Conservation (phyloP, 2,797 vertebrate genomes). For the Malacoraja senta region DNA sequence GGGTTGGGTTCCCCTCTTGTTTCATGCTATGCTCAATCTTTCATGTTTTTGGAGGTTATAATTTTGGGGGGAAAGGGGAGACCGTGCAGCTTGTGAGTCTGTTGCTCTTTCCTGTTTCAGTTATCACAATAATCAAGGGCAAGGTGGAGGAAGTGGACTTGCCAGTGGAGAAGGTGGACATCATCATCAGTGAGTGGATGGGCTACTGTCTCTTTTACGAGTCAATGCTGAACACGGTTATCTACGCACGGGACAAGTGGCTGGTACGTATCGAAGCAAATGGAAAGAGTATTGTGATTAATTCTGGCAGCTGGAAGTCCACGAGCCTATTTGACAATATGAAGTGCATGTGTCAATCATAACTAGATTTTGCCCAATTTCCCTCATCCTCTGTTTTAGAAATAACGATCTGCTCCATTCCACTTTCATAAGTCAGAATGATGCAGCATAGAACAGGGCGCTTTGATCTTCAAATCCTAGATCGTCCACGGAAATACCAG, state of each 20-base stretch:
- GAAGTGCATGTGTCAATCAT: neutral
- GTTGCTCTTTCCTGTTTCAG: slow-evolving; percentile 48
- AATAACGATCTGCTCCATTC: neutral
- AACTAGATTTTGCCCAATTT: neutral
- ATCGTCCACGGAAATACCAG: no score
- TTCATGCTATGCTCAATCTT: neutral
- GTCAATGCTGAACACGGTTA: slow-evolving; percentile 89
- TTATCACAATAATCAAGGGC: slow-evolving; percentile 88
- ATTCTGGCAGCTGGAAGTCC: neutral
- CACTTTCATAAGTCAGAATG: neutral
- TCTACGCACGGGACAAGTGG: slow-evolving; percentile 88
- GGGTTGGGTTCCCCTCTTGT: neutral
- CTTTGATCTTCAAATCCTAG: no score
- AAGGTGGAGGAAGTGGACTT: slow-evolving; percentile 89
- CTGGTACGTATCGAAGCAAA: slow-evolving; percentile 64
- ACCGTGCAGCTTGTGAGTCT: neutral
- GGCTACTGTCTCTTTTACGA: slow-evolving; percentile 91
- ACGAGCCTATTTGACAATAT: neutral
- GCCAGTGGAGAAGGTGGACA: slow-evolving; percentile 80
- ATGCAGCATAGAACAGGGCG: no score
- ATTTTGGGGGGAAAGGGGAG: neutral
- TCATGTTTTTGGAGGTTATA: neutral
- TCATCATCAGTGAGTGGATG: slow-evolving; percentile 95
- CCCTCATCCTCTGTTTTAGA: neutral
- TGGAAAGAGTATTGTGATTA: neutral